These are phyloP conservation scores for Parus major DNA, from an alignment of 2,113 vertebrate species.

Conservation along the genomic window DNA sequence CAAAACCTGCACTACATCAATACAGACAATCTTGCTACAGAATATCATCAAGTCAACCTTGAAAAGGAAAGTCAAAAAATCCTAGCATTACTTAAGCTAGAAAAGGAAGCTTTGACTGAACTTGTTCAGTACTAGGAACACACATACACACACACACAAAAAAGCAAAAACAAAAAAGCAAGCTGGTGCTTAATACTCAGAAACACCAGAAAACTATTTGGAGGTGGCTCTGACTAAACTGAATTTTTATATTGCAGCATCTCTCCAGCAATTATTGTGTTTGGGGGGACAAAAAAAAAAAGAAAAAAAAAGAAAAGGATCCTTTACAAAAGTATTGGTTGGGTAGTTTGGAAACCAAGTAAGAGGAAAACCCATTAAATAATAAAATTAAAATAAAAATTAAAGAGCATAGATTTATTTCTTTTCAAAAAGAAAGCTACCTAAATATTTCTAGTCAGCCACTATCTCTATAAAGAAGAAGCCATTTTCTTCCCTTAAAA, in stretches of 20 bases:
- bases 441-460: neutral
- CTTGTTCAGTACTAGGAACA: neutral
- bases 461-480: neutral
- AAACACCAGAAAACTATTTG: neutral
- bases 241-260: neutral
- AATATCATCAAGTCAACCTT: neutral
- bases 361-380: neutral
- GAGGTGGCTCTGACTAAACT: neutral
- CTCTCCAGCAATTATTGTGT: neutral
- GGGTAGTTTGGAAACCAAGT: neutral
- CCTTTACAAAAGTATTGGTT: neutral
- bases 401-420: neutral
- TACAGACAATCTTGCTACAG: neutral
- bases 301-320: rapidly evolving
- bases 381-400: neutral
- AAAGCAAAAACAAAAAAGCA: neutral
- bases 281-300: too few species aligned
- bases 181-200: neutral
- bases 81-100: neutral
- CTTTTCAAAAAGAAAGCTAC: neutral
- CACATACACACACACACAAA: too few species aligned
- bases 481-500: neutral
- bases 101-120: neutral
- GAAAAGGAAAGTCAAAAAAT: neutral
- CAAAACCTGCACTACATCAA: neutral